These are phyloP conservation scores for Paralvinella palmiformis DNA, from an alignment of 1,140 invertebrate genomes.

Conservation along the genomic window DNA sequence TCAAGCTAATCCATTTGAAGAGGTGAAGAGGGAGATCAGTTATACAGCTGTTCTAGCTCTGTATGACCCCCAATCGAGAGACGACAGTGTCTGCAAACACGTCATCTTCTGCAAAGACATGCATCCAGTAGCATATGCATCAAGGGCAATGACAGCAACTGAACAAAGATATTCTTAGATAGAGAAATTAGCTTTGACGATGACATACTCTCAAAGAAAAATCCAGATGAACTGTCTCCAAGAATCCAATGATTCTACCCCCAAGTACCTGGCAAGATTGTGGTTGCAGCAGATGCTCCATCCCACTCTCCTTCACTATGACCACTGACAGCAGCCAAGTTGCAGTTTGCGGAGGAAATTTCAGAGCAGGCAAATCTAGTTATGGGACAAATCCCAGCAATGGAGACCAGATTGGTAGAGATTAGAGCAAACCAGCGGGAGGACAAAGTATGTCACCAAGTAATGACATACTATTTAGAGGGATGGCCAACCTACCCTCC, in stretches of 20 bases:
- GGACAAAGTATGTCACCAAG: neutral
- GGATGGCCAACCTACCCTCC: neutral
- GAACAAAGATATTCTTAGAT: slow-evolving; percentile 39
- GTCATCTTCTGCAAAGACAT: slow-evolving; percentile 23
- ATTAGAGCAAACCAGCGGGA: neutral
- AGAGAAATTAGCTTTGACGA: slow-evolving; percentile 51
- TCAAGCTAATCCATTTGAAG: slow-evolving; percentile 17
- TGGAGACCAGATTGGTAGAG: neutral
- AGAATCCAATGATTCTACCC: neutral
- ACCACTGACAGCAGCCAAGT: neutral
- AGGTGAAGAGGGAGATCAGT: slow-evolving; percentile 24
- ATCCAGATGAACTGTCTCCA: neutral
- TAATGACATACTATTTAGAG: neutral
- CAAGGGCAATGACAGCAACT: slow-evolving; percentile 30
- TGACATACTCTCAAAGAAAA: slow-evolving; percentile 42
- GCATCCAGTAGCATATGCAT: slow-evolving; percentile 46
- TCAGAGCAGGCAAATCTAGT: slow-evolving; percentile 1
- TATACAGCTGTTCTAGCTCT: slow-evolving; percentile 25
- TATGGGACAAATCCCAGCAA: neutral
- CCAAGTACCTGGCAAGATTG: neutral
- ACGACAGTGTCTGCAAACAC: slow-evolving; percentile 28
- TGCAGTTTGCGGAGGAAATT: neutral
- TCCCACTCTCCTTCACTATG: neutral
- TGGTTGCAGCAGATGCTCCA: slow-evolving; percentile 1
- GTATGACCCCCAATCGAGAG: slow-evolving; percentile 24